phyloP scores from a whole-genome alignment of 2,888 invertebrate genomes.

The Ochropacha duplaris region DNA sequence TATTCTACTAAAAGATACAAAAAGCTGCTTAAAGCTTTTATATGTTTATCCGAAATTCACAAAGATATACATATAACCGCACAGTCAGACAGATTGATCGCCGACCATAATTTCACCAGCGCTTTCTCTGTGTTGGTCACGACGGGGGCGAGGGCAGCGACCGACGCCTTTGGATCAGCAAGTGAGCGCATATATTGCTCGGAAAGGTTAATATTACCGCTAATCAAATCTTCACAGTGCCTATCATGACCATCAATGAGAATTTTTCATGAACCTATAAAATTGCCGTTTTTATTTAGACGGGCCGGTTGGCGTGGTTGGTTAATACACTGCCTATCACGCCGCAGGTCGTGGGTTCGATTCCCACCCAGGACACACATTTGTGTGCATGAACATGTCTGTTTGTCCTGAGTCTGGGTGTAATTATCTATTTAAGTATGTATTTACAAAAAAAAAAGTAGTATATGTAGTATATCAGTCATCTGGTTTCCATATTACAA shows the following conservation, averaged over 20 bases:
- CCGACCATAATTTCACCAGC: neutral
- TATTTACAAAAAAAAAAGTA: too few relatives aligned
- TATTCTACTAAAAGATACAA: neutral
- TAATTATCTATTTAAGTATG: too few relatives aligned
- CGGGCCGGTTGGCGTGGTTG: too few relatives aligned
- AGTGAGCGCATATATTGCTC: neutral
- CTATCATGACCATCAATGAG: neutral
- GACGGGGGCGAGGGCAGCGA: neutral
- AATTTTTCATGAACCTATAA: neutral
- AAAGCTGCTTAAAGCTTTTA: neutral
- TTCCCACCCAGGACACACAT: too few relatives aligned
- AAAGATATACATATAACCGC: neutral
- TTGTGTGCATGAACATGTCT: too few relatives aligned
- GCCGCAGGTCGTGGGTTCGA: too few relatives aligned
- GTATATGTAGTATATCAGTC: too few relatives aligned
- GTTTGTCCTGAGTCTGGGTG: too few relatives aligned
- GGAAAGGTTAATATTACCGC: neutral
- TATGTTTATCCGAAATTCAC: neutral
- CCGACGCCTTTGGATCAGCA: neutral
- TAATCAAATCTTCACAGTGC: neutral
- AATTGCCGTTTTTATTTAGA: too few relatives aligned
- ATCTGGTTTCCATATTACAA: too few relatives aligned
- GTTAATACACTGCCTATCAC: too few relatives aligned
- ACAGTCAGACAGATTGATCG: slow-evolving; percentile 13
- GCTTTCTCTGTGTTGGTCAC: neutral